These are phyloP conservation scores for Quadroppia sp. DNA, from an alignment of 2,888 invertebrate species.

Conservation along the genomic window DNA sequence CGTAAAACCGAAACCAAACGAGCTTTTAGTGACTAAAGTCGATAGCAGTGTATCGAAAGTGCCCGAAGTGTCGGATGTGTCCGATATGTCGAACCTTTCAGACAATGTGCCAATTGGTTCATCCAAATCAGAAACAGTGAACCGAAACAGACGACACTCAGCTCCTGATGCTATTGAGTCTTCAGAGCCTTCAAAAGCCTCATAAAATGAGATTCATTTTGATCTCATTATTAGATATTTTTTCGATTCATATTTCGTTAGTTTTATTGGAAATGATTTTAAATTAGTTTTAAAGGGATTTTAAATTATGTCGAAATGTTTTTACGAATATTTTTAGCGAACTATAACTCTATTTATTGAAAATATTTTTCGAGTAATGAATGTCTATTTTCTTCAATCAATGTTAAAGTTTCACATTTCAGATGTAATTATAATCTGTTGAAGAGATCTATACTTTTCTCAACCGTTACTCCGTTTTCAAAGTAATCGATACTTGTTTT, in stretches of 20 bases:
- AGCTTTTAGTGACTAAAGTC: conserved; percentile 32
- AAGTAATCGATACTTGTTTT: conserved; percentile 32
- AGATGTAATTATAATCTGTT: conserved; percentile 24
- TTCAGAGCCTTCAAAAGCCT: conserved; percentile 34
- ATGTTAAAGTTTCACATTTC: conserved; percentile 13
- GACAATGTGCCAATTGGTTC: conserved; percentile 25
- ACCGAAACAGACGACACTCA: conserved; percentile 31
- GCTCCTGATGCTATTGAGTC: conserved; percentile 30
- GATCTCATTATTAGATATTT: conserved; percentile 19
- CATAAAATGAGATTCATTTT: conserved; percentile 25
- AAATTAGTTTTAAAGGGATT: background rate
- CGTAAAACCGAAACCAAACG: conserved; percentile 18
- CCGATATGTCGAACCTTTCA: background rate
- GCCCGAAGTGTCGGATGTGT: conserved; percentile 19
- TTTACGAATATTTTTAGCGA: conserved; percentile 12
- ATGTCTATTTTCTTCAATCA: conserved; percentile 13
- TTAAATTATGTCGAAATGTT: background rate
- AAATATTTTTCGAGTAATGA: background rate
- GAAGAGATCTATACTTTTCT: conserved; percentile 16
- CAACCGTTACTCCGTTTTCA: conserved; percentile 28
- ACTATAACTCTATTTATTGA: conserved; percentile 2
- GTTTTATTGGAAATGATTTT: background rate
- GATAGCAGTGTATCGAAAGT: conserved; percentile 25
- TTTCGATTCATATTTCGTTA: conserved; percentile 7
- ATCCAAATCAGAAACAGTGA: background rate